A percentile compares a stretch with the other conserved stretches of the same genome.
Conservation (phyloP, 2,888 invertebrate genomes). For the Ormyrus nitidulus region DNA sequence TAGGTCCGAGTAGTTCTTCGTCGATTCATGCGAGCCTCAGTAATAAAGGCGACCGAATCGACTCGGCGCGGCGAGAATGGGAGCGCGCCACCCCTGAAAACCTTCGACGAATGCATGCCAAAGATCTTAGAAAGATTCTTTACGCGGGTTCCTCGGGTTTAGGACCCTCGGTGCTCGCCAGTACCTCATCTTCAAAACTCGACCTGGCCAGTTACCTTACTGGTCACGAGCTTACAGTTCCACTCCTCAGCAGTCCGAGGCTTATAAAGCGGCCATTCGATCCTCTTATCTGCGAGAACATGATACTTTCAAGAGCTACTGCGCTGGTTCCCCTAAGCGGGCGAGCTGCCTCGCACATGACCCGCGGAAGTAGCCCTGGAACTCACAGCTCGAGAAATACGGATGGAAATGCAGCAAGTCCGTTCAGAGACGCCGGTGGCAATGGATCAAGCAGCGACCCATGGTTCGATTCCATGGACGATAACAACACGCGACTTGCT, state of each 20-base stretch:
- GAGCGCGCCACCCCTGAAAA: conserved; percentile 71
- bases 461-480: conserved; percentile 74
- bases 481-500: conserved; percentile 71
- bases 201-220: conserved; percentile 68
- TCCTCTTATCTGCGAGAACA: conserved; percentile 73
- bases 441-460: conserved; percentile 65
- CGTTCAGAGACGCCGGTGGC: conserved; percentile 49
- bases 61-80: conserved; percentile 72
- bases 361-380: conserved; percentile 61
- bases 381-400: conserved; percentile 13
- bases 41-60: conserved; percentile 64
- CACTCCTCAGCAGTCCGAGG: conserved; percentile 70
- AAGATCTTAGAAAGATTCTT: conserved; percentile 69
- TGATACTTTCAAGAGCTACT: conserved; percentile 71
- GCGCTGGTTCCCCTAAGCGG: conserved; percentile 67
- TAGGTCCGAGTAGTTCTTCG: neutral
- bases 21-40: conserved; percentile 8
- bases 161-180: conserved; percentile 52
- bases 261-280: conserved; percentile 72
- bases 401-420: conserved; percentile 43
- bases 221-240: conserved; percentile 68
- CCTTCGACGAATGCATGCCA: conserved; percentile 67
- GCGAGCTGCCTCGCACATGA: conserved; percentile 61
- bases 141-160: conserved; percentile 59
- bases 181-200: conserved; percentile 48